These are phyloP conservation scores for Nyctereutes procyonoides DNA, from an alignment of 2,113 vertebrate genomes.

Conservation along the genomic window DNA sequence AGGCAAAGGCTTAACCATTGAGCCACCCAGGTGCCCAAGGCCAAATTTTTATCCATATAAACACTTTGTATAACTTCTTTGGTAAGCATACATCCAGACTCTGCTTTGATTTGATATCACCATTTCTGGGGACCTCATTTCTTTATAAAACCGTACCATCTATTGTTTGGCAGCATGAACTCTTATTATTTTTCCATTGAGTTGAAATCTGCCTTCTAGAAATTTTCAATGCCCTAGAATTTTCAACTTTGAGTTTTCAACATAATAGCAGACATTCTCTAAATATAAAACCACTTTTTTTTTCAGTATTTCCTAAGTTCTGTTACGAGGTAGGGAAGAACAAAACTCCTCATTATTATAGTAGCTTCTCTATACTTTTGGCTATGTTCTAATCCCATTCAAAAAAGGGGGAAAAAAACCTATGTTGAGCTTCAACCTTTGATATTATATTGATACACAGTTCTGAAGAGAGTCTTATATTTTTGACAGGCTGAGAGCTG, in stretches of 20 bases:
- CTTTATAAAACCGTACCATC: background rate
- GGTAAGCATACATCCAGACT: background rate
- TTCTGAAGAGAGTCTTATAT: background rate
- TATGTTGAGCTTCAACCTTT: background rate
- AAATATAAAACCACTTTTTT: background rate
- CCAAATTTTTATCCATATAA: background rate
- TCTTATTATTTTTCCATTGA: background rate
- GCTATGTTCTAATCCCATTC: background rate
- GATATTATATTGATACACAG: background rate
- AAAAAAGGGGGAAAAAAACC: background rate
- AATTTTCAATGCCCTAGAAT: background rate
- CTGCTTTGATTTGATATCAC: background rate
- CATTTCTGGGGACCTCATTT: background rate
- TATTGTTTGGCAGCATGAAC: background rate
- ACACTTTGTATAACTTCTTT: background rate
- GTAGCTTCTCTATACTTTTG: background rate
- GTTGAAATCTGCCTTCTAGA: background rate
- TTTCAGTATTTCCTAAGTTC: background rate
- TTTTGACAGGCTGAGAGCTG: background rate
- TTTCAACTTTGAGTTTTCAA: background rate
- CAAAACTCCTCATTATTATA: background rate
- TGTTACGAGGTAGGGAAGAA: background rate
- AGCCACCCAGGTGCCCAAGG: background rate
- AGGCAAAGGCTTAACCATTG: too few species aligned
- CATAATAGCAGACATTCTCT: background rate